Base-by-base conservation (phyloP, 2,797 vertebrate species). In the Platalea minor region DNA sequence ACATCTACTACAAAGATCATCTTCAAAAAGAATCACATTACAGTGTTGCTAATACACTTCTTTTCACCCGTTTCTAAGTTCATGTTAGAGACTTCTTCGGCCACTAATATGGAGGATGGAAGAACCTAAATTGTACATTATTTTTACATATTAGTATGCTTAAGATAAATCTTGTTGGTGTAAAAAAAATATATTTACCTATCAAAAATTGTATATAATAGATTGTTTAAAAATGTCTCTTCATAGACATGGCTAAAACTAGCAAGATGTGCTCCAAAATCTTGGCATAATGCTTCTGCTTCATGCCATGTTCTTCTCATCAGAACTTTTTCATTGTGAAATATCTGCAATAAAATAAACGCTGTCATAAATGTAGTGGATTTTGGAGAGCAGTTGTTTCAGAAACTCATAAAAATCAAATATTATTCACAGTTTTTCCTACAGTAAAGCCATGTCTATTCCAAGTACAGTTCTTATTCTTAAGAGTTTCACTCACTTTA, bases 271-370 rank as follows among this genome's bases (percentile, higher is more conserved):
- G 98, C 98, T 74, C 99, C 99, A 45, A 99, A 99, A 93, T 99
- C 99, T 96, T 98, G 98, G 97, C 99, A 99, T 95, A 99, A 98
- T 1, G 97, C 98, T 97, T 99, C 99, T 23, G 99, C 99, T 96
- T 99, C 99, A 60, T 98, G 97, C 99, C 99, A 99, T 8, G 99
- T 98, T 95, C 99, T 99, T 96, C 98, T 99, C 98, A 98, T 99
- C 77, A 99, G 93, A 88, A 99, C 98, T 94, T 99, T 99, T 97
- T 99, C 99, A 81, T 97, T 98, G 69, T 99, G 99, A 97, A 99
- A 99, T 91, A 99, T 98, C 99, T 99, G 76, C 91, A 92, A 91
- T 61, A 86, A 96, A 90, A 93, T 51, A 85, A 83, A 73, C 31
- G 70, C 45, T 43, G 17, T 24, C 28, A 53, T 81, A 75, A 95